These are phyloP conservation scores for Lamellibrachia satsuma DNA, from an alignment of 2,888 invertebrate genomes.

Conservation along the genomic window DNA sequence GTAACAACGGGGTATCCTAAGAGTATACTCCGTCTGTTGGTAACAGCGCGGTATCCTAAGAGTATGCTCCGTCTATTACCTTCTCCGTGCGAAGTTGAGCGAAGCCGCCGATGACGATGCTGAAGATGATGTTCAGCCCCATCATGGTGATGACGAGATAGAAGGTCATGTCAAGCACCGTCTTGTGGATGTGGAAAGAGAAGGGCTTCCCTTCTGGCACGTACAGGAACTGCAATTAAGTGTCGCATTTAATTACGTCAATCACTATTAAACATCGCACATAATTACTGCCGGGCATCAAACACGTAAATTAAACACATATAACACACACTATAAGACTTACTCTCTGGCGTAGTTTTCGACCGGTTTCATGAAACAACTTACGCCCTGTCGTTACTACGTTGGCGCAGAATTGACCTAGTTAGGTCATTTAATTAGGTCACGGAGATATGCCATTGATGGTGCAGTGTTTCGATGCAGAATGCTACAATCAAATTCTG, in stretches of 20 bases:
- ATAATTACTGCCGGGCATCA: too few species aligned
- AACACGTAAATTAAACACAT: too few species aligned
- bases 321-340: too few species aligned
- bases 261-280: background rate
- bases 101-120: background rate
- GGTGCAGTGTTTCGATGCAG: too few species aligned
- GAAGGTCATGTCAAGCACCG: constrained; percentile 48
- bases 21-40: background rate
- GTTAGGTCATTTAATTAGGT: too few species aligned
- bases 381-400: too few species aligned
- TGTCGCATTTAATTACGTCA: background rate
- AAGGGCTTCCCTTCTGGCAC: constrained; percentile 40
- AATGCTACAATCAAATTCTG: too few species aligned
- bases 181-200: constrained; percentile 47
- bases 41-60: background rate
- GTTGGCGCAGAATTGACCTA: too few species aligned
- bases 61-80: constrained; percentile 14
- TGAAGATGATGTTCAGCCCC: background rate
- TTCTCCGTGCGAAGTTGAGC: constrained; percentile 35
- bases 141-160: background rate
- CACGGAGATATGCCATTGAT: too few species aligned
- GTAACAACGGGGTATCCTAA: background rate
- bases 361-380: too few species aligned
- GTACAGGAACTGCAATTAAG: constrained; percentile 30
- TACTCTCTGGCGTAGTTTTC: too few species aligned